phyloP scores from a whole-genome alignment of 2,113 vertebrate species.

The Callospermophilus lateralis region DNA sequence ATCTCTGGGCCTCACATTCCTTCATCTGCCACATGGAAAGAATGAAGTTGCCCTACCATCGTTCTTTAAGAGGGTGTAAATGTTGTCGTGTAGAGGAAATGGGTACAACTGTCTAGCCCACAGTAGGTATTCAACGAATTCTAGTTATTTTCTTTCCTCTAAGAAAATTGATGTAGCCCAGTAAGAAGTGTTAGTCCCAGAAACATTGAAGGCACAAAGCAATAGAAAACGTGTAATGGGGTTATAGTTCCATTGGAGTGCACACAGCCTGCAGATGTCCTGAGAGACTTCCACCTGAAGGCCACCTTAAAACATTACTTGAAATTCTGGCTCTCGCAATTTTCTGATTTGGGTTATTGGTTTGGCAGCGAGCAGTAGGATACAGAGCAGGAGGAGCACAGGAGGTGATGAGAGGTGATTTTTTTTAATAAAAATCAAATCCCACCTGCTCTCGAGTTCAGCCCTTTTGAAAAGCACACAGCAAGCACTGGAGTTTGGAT shows the following conservation, averaged over 20 bases:
- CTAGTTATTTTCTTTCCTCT: neutral
- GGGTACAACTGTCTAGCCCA: neutral
- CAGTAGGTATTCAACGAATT: neutral
- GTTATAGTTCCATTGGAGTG: neutral
- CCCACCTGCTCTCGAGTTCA: neutral
- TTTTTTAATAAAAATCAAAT: conserved; percentile 72
- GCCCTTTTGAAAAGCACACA: conserved; percentile 43
- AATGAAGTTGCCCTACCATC: neutral
- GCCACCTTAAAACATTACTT: neutral
- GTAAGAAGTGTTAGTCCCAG: neutral
- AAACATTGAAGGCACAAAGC: neutral
- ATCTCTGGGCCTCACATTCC: neutral
- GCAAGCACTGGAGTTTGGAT: neutral
- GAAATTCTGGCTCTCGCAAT: conserved; percentile 39
- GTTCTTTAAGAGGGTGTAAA: neutral
- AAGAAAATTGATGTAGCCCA: neutral
- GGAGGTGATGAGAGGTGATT: neutral
- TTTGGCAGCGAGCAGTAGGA: neutral
- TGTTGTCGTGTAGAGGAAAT: neutral
- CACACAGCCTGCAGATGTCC: too few species aligned
- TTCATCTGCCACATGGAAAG: neutral
- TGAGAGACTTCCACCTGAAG: neutral
- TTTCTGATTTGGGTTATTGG: conserved; percentile 57
- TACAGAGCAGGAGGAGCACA: neutral
- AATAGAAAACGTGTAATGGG: neutral